phyloP scores from a whole-genome alignment of 2,888 invertebrate genomes.

The Tetragonisca angustula region DNA sequence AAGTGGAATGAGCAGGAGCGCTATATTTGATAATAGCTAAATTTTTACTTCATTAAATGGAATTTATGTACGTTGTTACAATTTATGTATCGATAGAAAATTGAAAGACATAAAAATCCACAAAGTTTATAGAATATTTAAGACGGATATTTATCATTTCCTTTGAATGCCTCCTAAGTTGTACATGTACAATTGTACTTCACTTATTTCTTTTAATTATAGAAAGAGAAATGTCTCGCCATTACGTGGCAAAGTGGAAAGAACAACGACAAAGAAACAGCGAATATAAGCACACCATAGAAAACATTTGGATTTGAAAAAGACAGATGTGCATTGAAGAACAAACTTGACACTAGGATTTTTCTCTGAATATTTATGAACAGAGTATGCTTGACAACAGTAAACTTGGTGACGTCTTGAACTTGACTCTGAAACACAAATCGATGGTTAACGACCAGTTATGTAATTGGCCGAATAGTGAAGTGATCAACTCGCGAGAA shows the following conservation, averaged over 20 bases:
- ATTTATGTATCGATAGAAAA: no score
- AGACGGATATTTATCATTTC: no score
- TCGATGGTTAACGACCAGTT: conserved; percentile 8
- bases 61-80: no score
- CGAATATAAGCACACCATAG: background rate
- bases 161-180: rapidly evolving
- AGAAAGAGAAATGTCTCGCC: rapidly evolving
- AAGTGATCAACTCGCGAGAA: conserved; percentile 25
- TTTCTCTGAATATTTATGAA: background rate
- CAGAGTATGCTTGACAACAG: conserved; percentile 21
- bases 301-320: no score
- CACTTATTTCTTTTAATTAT: background rate
- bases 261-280: no score
- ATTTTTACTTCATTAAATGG: background rate
- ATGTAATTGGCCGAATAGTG: conserved; percentile 45
- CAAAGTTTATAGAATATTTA: no score
- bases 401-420: conserved; percentile 22
- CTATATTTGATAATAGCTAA: background rate
- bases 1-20: background rate
- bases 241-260: background rate
- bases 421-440: conserved; percentile 31
- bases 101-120: no score
- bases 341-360: no score
- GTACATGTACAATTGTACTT: background rate
- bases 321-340: background rate